These are phyloP conservation scores for Chionodraco myersi DNA, from an alignment of 2,113 vertebrate species.

Conservation along the genomic window DNA sequence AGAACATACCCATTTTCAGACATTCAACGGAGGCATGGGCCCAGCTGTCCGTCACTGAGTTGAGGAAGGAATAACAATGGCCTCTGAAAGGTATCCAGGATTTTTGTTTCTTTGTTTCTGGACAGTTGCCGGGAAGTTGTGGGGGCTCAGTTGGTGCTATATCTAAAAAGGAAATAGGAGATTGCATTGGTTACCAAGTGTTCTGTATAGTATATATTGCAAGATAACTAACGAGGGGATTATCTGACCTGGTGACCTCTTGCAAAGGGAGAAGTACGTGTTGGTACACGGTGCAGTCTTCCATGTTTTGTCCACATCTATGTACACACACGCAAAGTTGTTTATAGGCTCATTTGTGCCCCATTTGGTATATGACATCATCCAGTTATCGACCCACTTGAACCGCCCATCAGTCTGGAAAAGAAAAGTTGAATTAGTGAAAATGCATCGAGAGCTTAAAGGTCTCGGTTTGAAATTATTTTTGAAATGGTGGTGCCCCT, in stretches of 20 bases:
- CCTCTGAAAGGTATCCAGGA: conserved; percentile 94
- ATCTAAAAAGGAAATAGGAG: conserved; percentile 73
- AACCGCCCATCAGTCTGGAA: conserved; percentile 87
- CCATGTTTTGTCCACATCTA: conserved; percentile 89
- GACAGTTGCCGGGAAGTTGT: conserved; percentile 92
- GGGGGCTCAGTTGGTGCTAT: conserved; percentile 89
- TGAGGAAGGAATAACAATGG: conserved; percentile 90
- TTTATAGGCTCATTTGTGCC: conserved; percentile 87
- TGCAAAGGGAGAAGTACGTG: conserved; percentile 90
- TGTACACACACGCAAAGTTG: conserved; percentile 91
- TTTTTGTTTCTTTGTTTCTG: conserved; percentile 82
- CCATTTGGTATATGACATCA: conserved; percentile 91
- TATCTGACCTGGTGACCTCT: conserved; percentile 87
- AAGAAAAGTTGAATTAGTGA: background rate
- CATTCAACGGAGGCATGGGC: conserved; percentile 92
- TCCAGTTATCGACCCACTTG: conserved; percentile 92
- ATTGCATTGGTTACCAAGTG: background rate
- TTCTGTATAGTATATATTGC: background rate
- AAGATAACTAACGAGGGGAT: background rate
- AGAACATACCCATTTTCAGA: conserved; percentile 85
- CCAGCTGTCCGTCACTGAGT: conserved; percentile 85
- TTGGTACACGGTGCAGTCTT: conserved; percentile 89
- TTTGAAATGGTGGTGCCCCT: too few species aligned
- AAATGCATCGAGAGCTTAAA: background rate
- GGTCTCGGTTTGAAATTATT: background rate